Percentiles rank a stretch among this genome's conserved stretches.
Conservation (phyloP, 2,113 vertebrate species). For the Bombycilla garrulus region DNA sequence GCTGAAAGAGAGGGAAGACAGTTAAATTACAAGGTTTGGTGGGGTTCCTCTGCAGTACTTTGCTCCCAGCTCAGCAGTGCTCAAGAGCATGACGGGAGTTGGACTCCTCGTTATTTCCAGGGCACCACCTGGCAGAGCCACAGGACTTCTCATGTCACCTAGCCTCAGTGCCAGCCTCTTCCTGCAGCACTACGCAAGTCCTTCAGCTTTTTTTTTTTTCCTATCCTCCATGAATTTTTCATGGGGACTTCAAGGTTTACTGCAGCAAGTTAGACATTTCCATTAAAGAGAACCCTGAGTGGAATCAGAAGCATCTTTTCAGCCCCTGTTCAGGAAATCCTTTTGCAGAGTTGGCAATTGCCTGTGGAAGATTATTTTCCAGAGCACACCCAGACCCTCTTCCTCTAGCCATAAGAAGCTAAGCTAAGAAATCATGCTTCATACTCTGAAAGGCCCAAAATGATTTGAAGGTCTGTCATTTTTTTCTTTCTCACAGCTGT, state of each 20-base stretch:
- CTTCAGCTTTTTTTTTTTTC: background rate
- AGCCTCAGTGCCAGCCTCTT: background rate
- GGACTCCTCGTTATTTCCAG: background rate
- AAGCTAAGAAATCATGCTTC: conserved; percentile 4
- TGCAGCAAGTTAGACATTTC: conserved; percentile 31
- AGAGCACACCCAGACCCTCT: conserved; percentile 30
- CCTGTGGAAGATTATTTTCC: conserved; percentile 46
- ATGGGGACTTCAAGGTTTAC: conserved; percentile 21
- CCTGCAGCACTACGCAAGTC: background rate
- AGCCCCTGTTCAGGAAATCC: conserved; percentile 9
- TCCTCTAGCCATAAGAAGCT: conserved; percentile 41
- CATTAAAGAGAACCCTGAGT: conserved; percentile 19
- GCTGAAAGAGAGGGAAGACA: background rate
- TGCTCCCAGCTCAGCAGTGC: background rate
- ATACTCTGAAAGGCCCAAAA: conserved; percentile 17
- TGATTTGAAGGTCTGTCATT: background rate
- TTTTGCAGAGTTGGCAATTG: conserved; percentile 18
- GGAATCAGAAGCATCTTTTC: conserved; percentile 30
- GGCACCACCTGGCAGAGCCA: background rate
- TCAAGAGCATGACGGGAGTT: background rate
- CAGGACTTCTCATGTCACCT: conserved; percentile 5
- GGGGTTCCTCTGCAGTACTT: background rate
- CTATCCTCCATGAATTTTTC: conserved; percentile 31
- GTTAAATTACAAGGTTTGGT: background rate
- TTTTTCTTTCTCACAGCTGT: background rate